Percentiles rank a stretch among this genome's conserved stretches.
Conservation (phyloP, 1,140 invertebrate genomes). For the Zaprionus vittiger region DNA sequence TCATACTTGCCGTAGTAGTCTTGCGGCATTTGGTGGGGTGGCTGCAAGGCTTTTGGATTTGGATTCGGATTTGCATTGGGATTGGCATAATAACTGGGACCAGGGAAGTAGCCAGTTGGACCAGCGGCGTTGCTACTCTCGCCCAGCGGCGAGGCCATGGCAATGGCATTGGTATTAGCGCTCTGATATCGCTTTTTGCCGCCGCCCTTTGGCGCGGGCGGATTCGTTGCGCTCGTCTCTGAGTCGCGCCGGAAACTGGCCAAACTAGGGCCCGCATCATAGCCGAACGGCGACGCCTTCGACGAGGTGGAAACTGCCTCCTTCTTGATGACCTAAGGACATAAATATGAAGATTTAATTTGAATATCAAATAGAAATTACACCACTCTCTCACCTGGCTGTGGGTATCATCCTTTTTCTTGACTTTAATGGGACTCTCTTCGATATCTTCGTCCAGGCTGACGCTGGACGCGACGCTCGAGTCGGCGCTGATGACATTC, state of each 20-base stretch:
- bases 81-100: constrained; percentile 68
- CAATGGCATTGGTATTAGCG: constrained; percentile 59
- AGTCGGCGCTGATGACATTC: constrained; percentile 83
- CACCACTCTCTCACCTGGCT: constrained; percentile 55
- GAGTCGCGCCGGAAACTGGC: constrained; percentile 75
- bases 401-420: constrained; percentile 82
- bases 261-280: constrained; percentile 66
- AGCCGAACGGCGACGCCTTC: constrained; percentile 74
- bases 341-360: not conserved
- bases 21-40: constrained; percentile 65
- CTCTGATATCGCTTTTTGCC: constrained; percentile 71
- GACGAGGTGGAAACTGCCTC: constrained; percentile 82
- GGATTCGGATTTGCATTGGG: constrained; percentile 58
- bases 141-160: constrained; percentile 35
- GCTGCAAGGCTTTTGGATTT: constrained; percentile 50
- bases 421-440: constrained; percentile 80
- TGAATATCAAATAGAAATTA: not conserved
- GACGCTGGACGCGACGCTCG: constrained; percentile 83
- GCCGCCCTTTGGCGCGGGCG: constrained; percentile 43
- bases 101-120: constrained; percentile 62
- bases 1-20: constrained; percentile 83
- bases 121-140: constrained; percentile 41
- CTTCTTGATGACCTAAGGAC: constrained; percentile 74
- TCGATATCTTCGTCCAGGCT: constrained; percentile 82
- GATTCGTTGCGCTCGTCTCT: constrained; percentile 55